Conservation (phyloP, 2,797 vertebrate species). For the Megaceryle alcyon region DNA sequence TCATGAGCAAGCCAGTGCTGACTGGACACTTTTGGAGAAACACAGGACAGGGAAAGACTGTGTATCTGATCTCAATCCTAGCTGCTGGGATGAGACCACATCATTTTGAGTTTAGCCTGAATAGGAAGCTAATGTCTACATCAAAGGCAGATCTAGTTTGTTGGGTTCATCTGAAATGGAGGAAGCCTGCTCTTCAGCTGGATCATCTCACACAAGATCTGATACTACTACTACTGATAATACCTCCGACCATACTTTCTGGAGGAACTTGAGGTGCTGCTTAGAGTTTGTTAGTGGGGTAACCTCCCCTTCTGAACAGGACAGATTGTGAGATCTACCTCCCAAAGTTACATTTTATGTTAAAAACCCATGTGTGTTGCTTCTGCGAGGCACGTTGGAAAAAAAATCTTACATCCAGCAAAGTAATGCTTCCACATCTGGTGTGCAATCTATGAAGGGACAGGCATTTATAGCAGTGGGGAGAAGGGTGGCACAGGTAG, state of each 20-base stretch:
- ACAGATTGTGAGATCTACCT: background rate
- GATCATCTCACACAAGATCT: background rate
- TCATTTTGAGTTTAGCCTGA: background rate
- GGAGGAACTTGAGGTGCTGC: background rate
- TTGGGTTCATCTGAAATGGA: background rate
- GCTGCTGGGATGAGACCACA: background rate
- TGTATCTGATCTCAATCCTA: background rate
- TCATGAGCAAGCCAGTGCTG: background rate
- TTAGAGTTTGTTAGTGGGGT: background rate
- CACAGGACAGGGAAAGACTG: background rate
- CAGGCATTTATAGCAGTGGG: background rate
- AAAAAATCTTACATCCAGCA: background rate
- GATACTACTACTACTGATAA: background rate
- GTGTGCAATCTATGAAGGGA: background rate
- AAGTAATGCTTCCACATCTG: background rate
- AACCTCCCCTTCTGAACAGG: background rate
- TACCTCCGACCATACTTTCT: background rate
- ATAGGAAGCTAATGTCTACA: background rate
- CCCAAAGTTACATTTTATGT: background rate
- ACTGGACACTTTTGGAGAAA: background rate
- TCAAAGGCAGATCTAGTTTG: background rate
- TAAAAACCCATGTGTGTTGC: background rate
- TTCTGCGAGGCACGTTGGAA: background rate
- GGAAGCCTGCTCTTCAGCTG: background rate
- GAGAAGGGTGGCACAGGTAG: background rate